A percentile compares a stretch with the other conserved stretches of the same genome.
Evolutionary conservation across 2,888 invertebrate species (phyloP).

Genomic region (Drosophila prostipennis): DNA sequence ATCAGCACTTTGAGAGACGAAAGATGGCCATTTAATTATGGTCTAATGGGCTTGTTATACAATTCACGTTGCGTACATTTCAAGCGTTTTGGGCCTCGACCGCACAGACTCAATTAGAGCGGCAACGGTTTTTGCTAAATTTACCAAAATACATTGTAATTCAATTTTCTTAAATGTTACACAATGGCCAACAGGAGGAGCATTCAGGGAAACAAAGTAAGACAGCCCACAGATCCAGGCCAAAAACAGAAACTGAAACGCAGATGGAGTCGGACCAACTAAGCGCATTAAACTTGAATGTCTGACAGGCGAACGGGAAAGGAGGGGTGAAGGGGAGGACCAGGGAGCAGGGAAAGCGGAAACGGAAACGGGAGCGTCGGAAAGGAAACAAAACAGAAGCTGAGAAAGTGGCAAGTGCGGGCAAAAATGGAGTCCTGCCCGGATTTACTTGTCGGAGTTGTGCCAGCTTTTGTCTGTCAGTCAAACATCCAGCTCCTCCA

Average conservation of each 20-base stretch:
- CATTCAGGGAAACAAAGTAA: slow-evolving; percentile 2
- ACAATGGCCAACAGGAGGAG: slow-evolving; percentile 29
- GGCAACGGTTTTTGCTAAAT: slow-evolving; percentile 50
- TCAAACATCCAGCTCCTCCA: slow-evolving; percentile 18
- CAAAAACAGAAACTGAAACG: slow-evolving; percentile 19
- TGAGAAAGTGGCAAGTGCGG: slow-evolving; percentile 49
- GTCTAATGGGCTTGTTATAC: slow-evolving; percentile 44
- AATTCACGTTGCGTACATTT: slow-evolving; percentile 54
- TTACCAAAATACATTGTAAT: slow-evolving; percentile 57
- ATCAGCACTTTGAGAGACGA: slow-evolving; percentile 14
- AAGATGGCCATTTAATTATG: slow-evolving; percentile 55
- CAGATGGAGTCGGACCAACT: slow-evolving; percentile 41
- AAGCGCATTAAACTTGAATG: slow-evolving; percentile 72
- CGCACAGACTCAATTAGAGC: slow-evolving; percentile 55
- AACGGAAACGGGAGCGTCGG: slow-evolving; percentile 27
- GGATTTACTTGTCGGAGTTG: slow-evolving; percentile 48
- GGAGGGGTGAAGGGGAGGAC: not conserved
- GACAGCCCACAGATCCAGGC: slow-evolving; percentile 8
- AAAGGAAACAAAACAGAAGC: slow-evolving; percentile 50
- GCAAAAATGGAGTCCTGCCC: slow-evolving; percentile 27
- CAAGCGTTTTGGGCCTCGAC: slow-evolving; percentile 7
- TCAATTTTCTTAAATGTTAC: slow-evolving; percentile 61
- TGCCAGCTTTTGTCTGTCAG: slow-evolving; percentile 41
- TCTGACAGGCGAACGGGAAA: slow-evolving; percentile 40
- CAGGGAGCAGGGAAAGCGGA: not conserved